Conservation (phyloP, 2,797 vertebrate genomes). For the Phataginus tetradactyla region DNA sequence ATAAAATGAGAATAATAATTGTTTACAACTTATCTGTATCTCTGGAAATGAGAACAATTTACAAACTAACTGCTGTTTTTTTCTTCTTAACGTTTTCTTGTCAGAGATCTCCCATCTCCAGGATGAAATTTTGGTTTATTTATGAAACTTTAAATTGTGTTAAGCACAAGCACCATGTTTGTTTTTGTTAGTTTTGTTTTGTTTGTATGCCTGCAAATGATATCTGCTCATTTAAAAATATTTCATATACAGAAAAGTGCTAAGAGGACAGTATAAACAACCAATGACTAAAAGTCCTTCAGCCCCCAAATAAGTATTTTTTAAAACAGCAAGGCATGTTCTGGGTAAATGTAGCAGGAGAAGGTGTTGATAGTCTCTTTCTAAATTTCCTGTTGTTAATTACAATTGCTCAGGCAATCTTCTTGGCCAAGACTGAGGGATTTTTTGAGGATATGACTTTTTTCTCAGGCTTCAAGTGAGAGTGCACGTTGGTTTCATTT, state of each 20-base stretch:
- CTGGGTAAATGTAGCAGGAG: background rate
- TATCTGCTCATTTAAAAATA: background rate
- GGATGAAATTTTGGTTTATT: background rate
- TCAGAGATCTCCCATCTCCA: background rate
- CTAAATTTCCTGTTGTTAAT: background rate
- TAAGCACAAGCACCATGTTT: background rate
- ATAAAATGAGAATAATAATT: background rate
- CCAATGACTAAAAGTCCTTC: background rate
- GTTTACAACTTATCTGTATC: background rate
- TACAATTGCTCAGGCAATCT: background rate
- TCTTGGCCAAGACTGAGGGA: background rate
- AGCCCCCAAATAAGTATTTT: background rate
- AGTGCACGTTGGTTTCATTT: background rate
- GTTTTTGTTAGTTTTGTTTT: background rate
- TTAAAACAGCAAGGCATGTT: background rate
- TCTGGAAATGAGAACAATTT: background rate
- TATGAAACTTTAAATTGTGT: background rate
- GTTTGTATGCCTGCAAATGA: background rate
- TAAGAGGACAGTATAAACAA: background rate
- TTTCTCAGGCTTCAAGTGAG: background rate
- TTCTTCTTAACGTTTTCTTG: background rate
- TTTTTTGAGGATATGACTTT: background rate
- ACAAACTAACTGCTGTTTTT: background rate
- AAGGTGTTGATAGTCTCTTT: background rate
- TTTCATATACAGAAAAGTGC: background rate